Conservation (phyloP, 2,888 invertebrate genomes). For the Conus canariensis region DNA sequence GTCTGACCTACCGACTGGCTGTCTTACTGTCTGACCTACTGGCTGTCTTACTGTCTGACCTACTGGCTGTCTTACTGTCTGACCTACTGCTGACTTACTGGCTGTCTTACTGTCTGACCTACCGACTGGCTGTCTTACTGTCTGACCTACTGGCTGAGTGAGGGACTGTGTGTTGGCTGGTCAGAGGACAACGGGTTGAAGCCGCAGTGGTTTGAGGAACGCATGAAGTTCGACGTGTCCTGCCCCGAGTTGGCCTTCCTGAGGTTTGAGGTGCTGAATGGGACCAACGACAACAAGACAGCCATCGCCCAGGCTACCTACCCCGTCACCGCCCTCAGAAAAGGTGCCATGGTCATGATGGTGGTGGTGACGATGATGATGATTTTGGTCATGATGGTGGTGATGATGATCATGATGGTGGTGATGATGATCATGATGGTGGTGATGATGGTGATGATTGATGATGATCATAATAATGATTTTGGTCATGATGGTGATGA, state of each 20-base stretch:
- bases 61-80: too few relatives aligned
- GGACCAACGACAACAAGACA: conserved; percentile 97
- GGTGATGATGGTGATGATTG: neutral
- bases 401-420: conserved; percentile 20
- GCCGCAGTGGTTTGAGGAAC: conserved; percentile 82
- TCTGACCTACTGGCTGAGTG: too few relatives aligned
- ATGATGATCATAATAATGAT: conserved; percentile 1
- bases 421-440: neutral
- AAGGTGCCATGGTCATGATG: conserved; percentile 58
- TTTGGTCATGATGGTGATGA: neutral
- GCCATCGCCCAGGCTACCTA: conserved; percentile 97
- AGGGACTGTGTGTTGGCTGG: too few relatives aligned
- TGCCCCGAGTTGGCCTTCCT: conserved; percentile 82
- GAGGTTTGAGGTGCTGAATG: conserved; percentile 84
- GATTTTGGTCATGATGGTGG: neutral
- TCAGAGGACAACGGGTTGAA: conserved; percentile 85
- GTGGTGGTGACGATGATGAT: neutral
- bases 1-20: too few relatives aligned
- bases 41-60: too few relatives aligned
- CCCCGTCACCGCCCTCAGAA: conserved; percentile 83
- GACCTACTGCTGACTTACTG: too few relatives aligned
- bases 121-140: too few relatives aligned
- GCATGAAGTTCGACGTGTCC: conserved; percentile 81
- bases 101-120: too few relatives aligned
- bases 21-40: too few relatives aligned